Percentiles rank a stretch among this genome's conserved stretches.
Evolutionary conservation across 1,140 invertebrate species (phyloP).

Genomic region (Calycopis cecrops): DNA sequence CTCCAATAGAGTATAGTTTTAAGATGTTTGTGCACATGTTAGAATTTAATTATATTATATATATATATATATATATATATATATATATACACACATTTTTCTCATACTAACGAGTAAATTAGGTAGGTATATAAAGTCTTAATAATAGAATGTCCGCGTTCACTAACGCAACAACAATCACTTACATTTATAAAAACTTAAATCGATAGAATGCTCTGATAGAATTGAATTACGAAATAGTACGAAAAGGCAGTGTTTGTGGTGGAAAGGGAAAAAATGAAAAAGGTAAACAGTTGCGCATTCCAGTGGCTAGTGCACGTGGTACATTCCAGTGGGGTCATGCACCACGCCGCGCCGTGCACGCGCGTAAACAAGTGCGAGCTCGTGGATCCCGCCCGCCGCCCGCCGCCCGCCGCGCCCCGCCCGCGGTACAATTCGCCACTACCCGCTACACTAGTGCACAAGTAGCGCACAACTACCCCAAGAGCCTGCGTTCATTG

Average conservation of each 20-base stretch:
- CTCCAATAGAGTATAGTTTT: too few relatives aligned
- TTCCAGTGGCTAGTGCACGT: slow-evolving; percentile 67
- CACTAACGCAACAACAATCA: slow-evolving; percentile 1
- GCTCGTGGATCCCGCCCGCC: slow-evolving; percentile 26
- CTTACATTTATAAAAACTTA: slow-evolving; percentile 20
- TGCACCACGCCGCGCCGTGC: slow-evolving; percentile 44
- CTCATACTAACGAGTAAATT: too few relatives aligned
- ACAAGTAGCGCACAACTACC: too few relatives aligned
- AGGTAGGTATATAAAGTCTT: too few relatives aligned
- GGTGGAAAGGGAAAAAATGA: slow-evolving; percentile 42
- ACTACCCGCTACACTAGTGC: too few relatives aligned
- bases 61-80: too few relatives aligned
- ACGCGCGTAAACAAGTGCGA: slow-evolving; percentile 64
- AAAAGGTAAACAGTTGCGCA: slow-evolving; percentile 70
- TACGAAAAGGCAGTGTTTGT: slow-evolving; percentile 64
- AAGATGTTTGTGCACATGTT: too few relatives aligned
- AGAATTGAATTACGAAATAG: slow-evolving; percentile 30
- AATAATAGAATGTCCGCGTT: too few relatives aligned
- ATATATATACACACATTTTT: too few relatives aligned
- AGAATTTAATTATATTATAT: too few relatives aligned
- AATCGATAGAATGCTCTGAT: slow-evolving; percentile 20
- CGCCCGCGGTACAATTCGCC: too few relatives aligned
- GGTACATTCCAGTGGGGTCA: slow-evolving; percentile 69
- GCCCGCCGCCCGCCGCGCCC: background rate
- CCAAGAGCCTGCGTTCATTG: too few relatives aligned